These are phyloP conservation scores for Callyntrura guangdongensis DNA, from an alignment of 2,888 invertebrate genomes.

Conservation along the genomic window DNA sequence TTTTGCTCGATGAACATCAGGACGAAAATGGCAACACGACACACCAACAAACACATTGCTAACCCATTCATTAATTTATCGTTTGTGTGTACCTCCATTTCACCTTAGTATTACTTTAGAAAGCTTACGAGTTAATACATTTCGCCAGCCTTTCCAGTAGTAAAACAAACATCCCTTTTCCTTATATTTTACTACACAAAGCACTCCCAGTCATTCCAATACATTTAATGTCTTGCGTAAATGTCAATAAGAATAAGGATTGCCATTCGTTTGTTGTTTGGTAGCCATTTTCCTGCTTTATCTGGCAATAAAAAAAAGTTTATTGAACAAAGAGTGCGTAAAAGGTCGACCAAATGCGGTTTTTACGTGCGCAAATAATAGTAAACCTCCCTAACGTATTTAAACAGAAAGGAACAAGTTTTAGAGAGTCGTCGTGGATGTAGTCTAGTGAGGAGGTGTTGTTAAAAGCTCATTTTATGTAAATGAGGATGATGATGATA, in stretches of 20 bases:
- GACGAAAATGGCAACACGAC: constrained; percentile 39
- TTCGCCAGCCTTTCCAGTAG: neutral
- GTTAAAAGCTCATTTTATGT: constrained; percentile 22
- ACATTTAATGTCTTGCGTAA: neutral
- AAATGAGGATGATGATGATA: constrained; percentile 40
- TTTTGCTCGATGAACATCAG: constrained; percentile 41
- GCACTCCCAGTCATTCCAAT: neutral
- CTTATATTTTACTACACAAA: neutral
- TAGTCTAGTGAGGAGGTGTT: neutral
- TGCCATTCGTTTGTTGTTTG: neutral
- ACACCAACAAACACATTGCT: constrained; percentile 33
- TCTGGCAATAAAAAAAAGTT: neutral
- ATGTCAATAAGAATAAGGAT: neutral
- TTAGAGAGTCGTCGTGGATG: neutral
- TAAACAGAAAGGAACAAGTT: neutral
- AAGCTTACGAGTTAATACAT: too few species aligned
- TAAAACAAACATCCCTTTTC: neutral
- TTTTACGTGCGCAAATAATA: constrained; percentile 45
- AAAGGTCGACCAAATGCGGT: constrained; percentile 38
- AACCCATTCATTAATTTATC: constrained; percentile 58
- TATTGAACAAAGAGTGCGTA: neutral
- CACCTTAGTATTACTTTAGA: constrained; percentile 21
- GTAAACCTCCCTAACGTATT: neutral
- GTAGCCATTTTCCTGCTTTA: neutral
- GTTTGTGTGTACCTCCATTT: constrained; percentile 44